Evolutionary conservation across 2,888 invertebrate species (phyloP).

Genomic region (Vandiemenella viatica): DNA sequence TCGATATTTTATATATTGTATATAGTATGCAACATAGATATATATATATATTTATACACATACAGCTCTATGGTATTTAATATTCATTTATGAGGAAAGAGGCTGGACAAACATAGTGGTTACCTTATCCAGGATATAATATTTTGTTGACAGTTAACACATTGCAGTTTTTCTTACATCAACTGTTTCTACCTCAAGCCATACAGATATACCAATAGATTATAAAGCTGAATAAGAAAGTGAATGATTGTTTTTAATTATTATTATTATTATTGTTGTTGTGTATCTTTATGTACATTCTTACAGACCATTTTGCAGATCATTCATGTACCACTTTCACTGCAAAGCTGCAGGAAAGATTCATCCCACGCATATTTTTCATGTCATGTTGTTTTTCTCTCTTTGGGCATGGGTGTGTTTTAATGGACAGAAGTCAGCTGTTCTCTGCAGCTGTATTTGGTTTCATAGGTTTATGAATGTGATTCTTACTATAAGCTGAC

Average conservation of each 20-base stretch:
- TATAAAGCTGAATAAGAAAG: conserved; percentile 1
- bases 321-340: too few species aligned
- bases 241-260: not conserved
- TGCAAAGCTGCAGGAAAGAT: too few species aligned
- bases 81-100: not conserved
- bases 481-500: too few species aligned
- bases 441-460: too few species aligned
- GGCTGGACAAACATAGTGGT: not conserved
- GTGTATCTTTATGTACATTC: not conserved
- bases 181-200: conserved; percentile 4
- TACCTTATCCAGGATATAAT: not conserved
- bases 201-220: conserved; percentile 5
- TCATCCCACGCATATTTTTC: too few species aligned
- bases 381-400: too few species aligned
- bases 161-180: conserved; percentile 1
- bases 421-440: too few species aligned
- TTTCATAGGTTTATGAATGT: too few species aligned
- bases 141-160: conserved; percentile 3
- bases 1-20: not conserved
- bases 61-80: not conserved
- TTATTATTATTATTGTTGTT: conserved; percentile 2
- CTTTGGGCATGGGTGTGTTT: too few species aligned
- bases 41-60: not conserved
- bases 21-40: not conserved
- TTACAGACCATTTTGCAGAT: not conserved